Percentiles rank a stretch among this genome's conserved stretches.
phyloP scores from a whole-genome alignment of 53 echinoderm and acorn worm genomes.

The Mesocentrotus franciscanus region DNA sequence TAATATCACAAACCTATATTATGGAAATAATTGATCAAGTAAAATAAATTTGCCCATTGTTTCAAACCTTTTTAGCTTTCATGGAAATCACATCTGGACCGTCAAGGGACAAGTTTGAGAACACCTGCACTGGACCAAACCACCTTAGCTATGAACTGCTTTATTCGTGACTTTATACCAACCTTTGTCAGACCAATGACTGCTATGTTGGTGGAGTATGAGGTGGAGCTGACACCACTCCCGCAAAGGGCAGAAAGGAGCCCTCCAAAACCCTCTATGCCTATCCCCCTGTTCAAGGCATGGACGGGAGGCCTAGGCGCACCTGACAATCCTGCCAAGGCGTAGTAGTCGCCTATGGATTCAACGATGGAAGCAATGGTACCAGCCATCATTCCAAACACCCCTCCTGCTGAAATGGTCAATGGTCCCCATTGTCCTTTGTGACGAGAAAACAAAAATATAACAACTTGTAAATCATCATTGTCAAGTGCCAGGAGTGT shows the following conservation, averaged over 20 bases:
- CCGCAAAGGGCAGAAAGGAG: slow-evolving; percentile 79
- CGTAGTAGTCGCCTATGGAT: slow-evolving; percentile 88
- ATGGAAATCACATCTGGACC: too few species aligned
- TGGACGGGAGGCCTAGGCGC: slow-evolving; percentile 80
- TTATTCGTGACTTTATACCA: background rate
- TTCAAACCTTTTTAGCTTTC: too few species aligned
- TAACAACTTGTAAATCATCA: too few species aligned
- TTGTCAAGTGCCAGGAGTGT: background rate
- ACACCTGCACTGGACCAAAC: too few species aligned
- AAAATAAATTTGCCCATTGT: too few species aligned
- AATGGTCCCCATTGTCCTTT: slow-evolving; percentile 86
- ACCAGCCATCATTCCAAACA: slow-evolving; percentile 76
- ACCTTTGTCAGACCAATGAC: slow-evolving; percentile 84
- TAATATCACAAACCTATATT: too few species aligned
- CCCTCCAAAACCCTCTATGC: slow-evolving; percentile 79
- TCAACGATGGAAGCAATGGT: slow-evolving; percentile 76
- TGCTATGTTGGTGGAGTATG: slow-evolving; percentile 80
- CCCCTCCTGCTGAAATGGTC: slow-evolving; percentile 55
- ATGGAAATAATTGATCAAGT: too few species aligned
- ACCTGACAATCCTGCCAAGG: slow-evolving; percentile 78
- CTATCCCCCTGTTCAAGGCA: slow-evolving; percentile 80
- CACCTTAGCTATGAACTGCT: too few species aligned
- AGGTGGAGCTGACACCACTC: slow-evolving; percentile 78
- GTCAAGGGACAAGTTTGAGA: too few species aligned
- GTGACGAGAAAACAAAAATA: background rate